Evolutionary conservation across 2,797 vertebrate genomes (phyloP), one percentile per base, ranked within the genome.

Genomic region (Trematomus bernacchii): DNA sequence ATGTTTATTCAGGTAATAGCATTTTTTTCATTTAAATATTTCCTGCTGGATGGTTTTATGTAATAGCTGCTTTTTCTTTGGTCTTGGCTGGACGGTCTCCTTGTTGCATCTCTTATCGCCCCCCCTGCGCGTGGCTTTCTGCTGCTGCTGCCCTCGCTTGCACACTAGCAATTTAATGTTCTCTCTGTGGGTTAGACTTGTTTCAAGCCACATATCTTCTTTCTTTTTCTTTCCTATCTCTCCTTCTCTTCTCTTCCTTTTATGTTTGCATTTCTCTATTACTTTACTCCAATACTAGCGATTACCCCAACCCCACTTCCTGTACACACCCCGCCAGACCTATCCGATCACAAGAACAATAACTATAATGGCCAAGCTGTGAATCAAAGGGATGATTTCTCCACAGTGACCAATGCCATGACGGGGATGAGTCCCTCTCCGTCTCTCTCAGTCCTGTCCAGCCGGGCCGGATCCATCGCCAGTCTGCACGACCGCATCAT

Each of bases 371-470:
- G 85, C 91, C 93, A 94, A 94, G 91, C 92, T 94, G 92, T 96
- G 95, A 97, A 94, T 95, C 95, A 96, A 94, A 95, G 91, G 89
- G 96, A 94, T 97, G 95, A 96, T 99, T 95, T 98, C 95, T 98
- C 96, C 97, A 97, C 97, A 99, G 98, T 98, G 96, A 98, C 97
- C 95, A 97, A 98, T 65, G 96, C 97, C 87, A 97, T 98, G 85
- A 97, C 97, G 11, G 97, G 97, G 88, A 97, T 99, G 96, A 99
- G 98, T 83, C 98, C 98, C 66, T 99, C 97, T 48, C 97, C 97
- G 61, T 97, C 98, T 70, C 96, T 98, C 78, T 96, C 98, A 0
- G 97, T 96, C 84, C 84, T 99, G 91, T 97, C 98, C 94, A 99
- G 97, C 89, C 96, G 97, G 0, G 97, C 97, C 0, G 97, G 96